These are phyloP conservation scores for Heterohyrax brucei DNA, from an alignment of 2,797 vertebrate species.

Conservation along the genomic window DNA sequence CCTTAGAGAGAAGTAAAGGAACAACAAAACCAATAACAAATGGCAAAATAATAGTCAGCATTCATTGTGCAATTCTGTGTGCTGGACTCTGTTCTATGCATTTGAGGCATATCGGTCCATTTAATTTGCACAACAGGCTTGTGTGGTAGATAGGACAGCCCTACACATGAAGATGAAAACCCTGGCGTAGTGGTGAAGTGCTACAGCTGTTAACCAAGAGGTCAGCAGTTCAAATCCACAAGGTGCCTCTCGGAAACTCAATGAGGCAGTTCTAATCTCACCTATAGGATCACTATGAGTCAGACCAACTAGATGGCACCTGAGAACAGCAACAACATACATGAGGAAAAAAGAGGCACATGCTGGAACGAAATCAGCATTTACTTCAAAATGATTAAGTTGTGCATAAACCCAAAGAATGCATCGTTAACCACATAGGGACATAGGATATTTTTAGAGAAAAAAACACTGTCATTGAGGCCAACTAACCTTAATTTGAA, in stretches of 20 bases:
- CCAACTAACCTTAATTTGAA: background rate
- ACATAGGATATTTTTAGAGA: background rate
- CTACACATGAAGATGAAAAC: too few relatives aligned
- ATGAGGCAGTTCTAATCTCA: too few relatives aligned
- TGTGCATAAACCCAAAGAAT: background rate
- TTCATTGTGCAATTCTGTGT: background rate
- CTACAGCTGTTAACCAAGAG: too few relatives aligned
- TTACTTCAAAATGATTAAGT: constrained; percentile 54
- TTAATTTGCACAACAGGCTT: background rate
- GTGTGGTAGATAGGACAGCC: background rate
- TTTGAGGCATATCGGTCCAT: background rate
- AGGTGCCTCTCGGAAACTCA: too few relatives aligned
- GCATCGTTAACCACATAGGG: background rate
- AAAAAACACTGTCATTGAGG: background rate
- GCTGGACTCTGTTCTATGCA: background rate
- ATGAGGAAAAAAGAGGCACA: background rate
- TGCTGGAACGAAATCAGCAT: background rate
- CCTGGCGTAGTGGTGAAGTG: too few relatives aligned
- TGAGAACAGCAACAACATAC: too few relatives aligned
- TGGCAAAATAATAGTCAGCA: background rate
- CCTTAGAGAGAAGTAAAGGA: background rate
- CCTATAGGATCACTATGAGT: too few relatives aligned
- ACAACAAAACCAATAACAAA: background rate
- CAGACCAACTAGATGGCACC: too few relatives aligned
- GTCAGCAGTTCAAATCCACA: too few relatives aligned